Evolutionary conservation across 2,797 vertebrate species (phyloP), one percentile per base, ranked within the genome.

Genomic region (Sebastes steindachneri): DNA sequence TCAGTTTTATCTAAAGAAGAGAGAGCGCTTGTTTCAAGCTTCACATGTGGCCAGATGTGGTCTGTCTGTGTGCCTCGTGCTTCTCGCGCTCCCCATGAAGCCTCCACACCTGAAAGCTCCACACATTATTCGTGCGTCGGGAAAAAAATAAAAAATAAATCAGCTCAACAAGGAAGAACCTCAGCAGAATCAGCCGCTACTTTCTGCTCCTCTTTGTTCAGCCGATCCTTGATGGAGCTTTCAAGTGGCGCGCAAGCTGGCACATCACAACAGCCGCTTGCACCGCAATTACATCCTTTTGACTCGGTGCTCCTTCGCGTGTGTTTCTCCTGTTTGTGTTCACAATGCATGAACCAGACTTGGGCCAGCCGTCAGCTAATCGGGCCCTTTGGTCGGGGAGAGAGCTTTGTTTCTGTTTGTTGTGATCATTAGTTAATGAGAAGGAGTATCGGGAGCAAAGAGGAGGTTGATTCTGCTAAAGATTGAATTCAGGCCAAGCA

Each of bases 281-380:
- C 70, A 65, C 76, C 73, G 85, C 86, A 92, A 92, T 92, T 89
- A 93, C 66, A 67, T 77, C 79, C 82, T 84, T 92, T 92, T 93
- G 87, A 92, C 87, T 68, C 73, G 9, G 9, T 4, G 59, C 86
- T 81, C 63, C 84, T 88, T 88, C 77, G 58, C 64, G 12, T 63
- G 75, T 26, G 26, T 68, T 72, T 75, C 74, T n/a, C 57, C 79
- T 65, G 85, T 85, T 78, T 89, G 35, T 64, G 68, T 86, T 86
- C 69, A 86, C 63, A 68, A 72, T 80, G 72, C 54, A 59, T 2
- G 53, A 85, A 60, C 69, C 68, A 64, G 75, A 71, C 71, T 37
- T 9, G 26, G 73, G 58, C 69, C 55, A 17, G 37, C 41, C 59
- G 25, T 68, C 53, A 3, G 69, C 78, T 80, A 64, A n/a, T 71